Base-by-base conservation (phyloP, 2,113 vertebrate genomes). In the Eurypyga helias region DNA sequence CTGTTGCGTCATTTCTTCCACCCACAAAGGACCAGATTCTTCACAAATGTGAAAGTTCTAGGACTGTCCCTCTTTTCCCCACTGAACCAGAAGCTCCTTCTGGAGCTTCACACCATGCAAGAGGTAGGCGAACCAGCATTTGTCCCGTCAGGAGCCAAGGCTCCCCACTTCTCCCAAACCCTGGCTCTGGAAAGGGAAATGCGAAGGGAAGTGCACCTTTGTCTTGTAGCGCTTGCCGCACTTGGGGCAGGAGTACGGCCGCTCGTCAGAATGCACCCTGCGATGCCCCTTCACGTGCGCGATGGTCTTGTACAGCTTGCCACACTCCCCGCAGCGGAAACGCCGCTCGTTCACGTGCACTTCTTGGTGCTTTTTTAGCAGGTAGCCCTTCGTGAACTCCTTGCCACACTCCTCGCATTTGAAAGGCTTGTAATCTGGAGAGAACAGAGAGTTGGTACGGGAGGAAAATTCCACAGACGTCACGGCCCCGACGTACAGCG, bases 151-250 rank as follows among this genome's bases (percentile, higher is more conserved):
- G 48, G 3, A 77, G 65, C 43, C 61, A 72, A 92, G 24, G 49
- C 67, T 75, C 29, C 66, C 17, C 11, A 43, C 51, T 29, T 17
- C 7, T 62, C 28, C 36, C 89, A 60, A 2, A 13, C 28, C 9
- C 49, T 20, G 10, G 58, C 67, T 70, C 6, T 81, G 71, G 78
- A 45, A 51, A 51, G 57, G 65, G 8, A 11, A 60, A 46, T 0
- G 4, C 7, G 36, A 25, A 36, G 10, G 55, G 25, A 34, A 8
- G 5, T 94, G 10, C 80, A 99, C 99, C 99, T 99, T 99, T 28
- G 99, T 99, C 96, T 99, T 99, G 97, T 99, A 99, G 41, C 98
- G 98, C 96, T 99, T 99, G 97, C 98, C 99, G 20, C 99, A 99
- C 87, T 98, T 98, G 7, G 97, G 91, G 80, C 99, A 99, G 90